Conservation (phyloP, 2,888 invertebrate genomes). For the Drosophila percnosoma region DNA sequence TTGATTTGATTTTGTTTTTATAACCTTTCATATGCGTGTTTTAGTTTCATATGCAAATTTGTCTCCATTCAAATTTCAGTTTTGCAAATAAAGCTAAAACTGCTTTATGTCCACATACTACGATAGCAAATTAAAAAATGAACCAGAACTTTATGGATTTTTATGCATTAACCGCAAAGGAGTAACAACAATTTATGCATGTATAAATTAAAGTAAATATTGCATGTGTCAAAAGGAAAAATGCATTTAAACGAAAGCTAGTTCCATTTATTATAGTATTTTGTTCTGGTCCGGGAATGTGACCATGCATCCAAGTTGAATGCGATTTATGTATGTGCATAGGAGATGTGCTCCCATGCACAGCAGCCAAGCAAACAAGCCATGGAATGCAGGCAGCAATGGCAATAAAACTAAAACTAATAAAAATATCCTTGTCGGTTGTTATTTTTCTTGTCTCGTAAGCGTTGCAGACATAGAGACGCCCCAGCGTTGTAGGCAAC, state of each 20-base stretch:
- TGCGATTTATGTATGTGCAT: slow-evolving; percentile 45
- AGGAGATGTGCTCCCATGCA: slow-evolving; percentile 27
- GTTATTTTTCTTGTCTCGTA: slow-evolving; percentile 17
- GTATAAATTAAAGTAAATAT: slow-evolving; percentile 52
- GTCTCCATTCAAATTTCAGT: neutral
- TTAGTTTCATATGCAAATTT: slow-evolving; percentile 3
- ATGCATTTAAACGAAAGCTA: slow-evolving; percentile 35
- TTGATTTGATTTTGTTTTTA: neutral
- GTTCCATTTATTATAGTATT: slow-evolving; percentile 3
- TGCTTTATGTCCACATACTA: neutral
- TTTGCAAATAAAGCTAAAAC: neutral
- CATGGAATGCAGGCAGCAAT: slow-evolving; percentile 16
- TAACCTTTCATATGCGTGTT: neutral
- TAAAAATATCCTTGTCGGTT: slow-evolving; percentile 46
- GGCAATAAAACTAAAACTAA: slow-evolving; percentile 35
- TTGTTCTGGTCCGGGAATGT: neutral
- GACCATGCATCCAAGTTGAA: slow-evolving; percentile 13
- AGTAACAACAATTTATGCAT: slow-evolving; percentile 40
- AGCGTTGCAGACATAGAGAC: slow-evolving; percentile 32
- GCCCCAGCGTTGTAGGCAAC: slow-evolving; percentile 57
- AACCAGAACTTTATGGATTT: slow-evolving; percentile 14
- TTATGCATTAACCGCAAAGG: slow-evolving; percentile 15
- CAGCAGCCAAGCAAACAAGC: slow-evolving; percentile 21
- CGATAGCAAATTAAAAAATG: slow-evolving; percentile 37
- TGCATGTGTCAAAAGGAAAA: slow-evolving; percentile 45